A percentile compares a stretch with the other conserved stretches of the same genome.
These are phyloP conservation scores for Meloidogyne floridensis DNA, from an alignment of 1,140 invertebrate genomes.

Conservation along the genomic window DNA sequence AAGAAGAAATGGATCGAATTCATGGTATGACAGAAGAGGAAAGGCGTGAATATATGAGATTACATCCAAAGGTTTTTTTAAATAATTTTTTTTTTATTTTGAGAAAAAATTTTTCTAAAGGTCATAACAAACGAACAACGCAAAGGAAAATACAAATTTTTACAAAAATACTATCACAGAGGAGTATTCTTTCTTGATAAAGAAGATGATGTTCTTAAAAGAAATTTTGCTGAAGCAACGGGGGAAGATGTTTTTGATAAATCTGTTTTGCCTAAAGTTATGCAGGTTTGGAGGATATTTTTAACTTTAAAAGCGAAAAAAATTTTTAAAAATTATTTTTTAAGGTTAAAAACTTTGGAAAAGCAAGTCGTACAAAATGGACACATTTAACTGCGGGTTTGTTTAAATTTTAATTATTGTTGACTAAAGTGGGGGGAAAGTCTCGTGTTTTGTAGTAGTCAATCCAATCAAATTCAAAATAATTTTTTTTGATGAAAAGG, in stretches of 20 bases:
- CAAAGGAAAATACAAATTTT: constrained; percentile 98
- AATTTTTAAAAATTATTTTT: no score
- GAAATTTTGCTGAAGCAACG: constrained; percentile 94
- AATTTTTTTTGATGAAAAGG: no score
- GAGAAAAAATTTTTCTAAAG: not conserved
- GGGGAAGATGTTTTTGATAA: constrained; percentile 99
- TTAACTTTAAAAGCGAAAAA: constrained; percentile 11
- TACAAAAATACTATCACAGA: constrained; percentile 99
- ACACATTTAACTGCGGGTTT: constrained; percentile 88
- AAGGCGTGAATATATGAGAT: constrained; percentile 79
- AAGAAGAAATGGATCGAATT: constrained; percentile 84
- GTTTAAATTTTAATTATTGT: not conserved
- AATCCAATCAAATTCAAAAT: no score
- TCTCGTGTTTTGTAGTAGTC: no score
- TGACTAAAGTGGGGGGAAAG: no score
- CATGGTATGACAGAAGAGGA: constrained; percentile 96
- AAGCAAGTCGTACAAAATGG: constrained; percentile 96
- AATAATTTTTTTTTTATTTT: not conserved
- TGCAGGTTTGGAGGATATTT: constrained; percentile 75
- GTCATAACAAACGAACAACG: constrained; percentile 44
- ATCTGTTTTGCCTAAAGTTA: constrained; percentile 95
- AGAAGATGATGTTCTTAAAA: constrained; percentile 87
- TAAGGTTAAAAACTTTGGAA: constrained; percentile 95
- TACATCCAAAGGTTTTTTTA: constrained; percentile 83
- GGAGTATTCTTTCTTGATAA: constrained; percentile 96